Conservation (phyloP, 2,888 invertebrate species). For the Dryobotodes eremita region DNA sequence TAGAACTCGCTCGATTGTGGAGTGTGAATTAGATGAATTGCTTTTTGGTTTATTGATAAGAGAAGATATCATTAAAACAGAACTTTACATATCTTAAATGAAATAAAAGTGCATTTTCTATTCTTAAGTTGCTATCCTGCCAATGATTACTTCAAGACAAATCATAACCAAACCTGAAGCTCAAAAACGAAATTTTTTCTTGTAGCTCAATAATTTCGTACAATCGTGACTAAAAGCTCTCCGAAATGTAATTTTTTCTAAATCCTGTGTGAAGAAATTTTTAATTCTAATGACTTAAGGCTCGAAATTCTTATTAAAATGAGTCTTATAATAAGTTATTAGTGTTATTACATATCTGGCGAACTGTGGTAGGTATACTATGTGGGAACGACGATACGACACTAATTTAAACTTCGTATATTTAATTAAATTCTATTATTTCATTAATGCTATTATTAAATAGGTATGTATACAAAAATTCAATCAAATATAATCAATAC, state of each 20-base stretch:
- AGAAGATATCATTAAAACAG: no score
- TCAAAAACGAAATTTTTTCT: not conserved
- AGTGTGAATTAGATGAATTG: constrained; percentile 65
- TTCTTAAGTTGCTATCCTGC: not conserved
- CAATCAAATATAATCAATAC: not conserved
- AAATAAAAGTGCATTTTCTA: not conserved
- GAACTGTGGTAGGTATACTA: not conserved
- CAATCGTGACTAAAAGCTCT: not conserved
- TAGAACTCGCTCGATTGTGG: constrained; percentile 47
- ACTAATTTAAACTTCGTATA: not conserved
- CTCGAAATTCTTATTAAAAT: not conserved
- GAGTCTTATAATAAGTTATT: not conserved
- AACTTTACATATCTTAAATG: not conserved
- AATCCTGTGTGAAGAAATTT: not conserved
- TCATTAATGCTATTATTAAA: no score
- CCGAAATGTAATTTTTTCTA: not conserved
- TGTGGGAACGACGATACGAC: not conserved
- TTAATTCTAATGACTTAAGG: not conserved
- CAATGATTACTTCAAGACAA: not conserved
- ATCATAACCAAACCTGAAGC: not conserved
- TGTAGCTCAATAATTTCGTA: not conserved
- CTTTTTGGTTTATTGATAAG: constrained; percentile 50
- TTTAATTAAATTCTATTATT: not conserved
- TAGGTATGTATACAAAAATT: not conserved
- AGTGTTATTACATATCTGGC: no score